A percentile compares a stretch with the other conserved stretches of the same genome.
Conservation (phyloP, 2,797 vertebrate species). For the Tauraco hartlaubi region DNA sequence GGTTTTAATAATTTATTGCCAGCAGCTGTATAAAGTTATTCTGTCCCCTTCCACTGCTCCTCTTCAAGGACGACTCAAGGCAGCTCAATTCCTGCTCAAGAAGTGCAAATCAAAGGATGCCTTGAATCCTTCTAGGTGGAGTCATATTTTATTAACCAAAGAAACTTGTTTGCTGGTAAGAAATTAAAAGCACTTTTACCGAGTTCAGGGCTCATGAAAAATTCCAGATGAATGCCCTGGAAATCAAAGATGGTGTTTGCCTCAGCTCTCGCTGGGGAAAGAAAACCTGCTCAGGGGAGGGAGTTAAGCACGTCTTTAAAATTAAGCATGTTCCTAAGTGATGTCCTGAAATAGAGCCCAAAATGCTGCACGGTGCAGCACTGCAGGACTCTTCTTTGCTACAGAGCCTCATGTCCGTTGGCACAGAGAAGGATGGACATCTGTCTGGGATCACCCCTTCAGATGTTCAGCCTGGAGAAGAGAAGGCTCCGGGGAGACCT, state of each 20-base stretch:
- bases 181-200: neutral
- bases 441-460: neutral
- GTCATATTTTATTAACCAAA: slow-evolving; percentile 10
- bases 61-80: slow-evolving; percentile 18
- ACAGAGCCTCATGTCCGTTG: neutral
- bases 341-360: neutral
- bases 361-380: fast-evolving
- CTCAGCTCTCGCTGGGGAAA: fast-evolving
- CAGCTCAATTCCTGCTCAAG: neutral
- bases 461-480: no score
- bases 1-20: slow-evolving; percentile 60
- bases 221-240: neutral
- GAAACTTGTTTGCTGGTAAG: neutral
- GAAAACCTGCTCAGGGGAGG: neutral
- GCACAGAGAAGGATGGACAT: neutral
- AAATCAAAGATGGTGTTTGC: neutral
- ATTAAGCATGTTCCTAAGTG: neutral
- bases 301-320: neutral
- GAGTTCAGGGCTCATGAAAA: neutral
- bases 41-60: neutral
- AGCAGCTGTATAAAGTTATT: slow-evolving; percentile 38
- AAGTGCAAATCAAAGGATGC: neutral
- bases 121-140: neutral
- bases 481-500: no score
- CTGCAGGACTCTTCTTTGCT: neutral